These are phyloP conservation scores for Aplodontia rufa DNA, from an alignment of 2,113 vertebrate species.

Conservation along the genomic window DNA sequence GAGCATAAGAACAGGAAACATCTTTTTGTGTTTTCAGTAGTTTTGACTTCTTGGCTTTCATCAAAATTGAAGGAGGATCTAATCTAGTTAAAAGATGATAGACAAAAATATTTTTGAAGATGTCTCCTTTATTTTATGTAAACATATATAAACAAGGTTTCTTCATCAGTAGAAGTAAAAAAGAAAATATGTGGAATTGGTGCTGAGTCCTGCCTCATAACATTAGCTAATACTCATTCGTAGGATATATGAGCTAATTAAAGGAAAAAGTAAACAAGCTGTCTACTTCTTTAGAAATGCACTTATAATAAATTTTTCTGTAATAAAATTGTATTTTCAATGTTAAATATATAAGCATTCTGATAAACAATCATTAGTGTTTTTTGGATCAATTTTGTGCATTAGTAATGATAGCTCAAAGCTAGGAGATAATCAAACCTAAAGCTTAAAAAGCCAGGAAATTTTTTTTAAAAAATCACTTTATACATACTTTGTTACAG, in stretches of 20 bases:
- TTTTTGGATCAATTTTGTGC: background rate
- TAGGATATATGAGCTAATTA: background rate
- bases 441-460: background rate
- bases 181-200: background rate
- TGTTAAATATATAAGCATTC: conserved; percentile 39
- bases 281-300: conserved; percentile 10
- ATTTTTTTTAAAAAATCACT: background rate
- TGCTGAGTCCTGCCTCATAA: background rate
- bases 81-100: background rate
- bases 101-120: background rate
- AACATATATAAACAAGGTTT: background rate
- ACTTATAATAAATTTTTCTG: no score
- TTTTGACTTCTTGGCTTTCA: conserved; percentile 29
- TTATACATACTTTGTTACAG: conserved; percentile 7
- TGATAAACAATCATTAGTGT: conserved; percentile 49
- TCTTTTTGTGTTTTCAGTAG: background rate
- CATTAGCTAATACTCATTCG: background rate
- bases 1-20: background rate
- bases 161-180: background rate
- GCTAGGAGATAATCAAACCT: conserved; percentile 31
- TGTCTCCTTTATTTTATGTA: conserved; percentile 18
- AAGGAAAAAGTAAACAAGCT: background rate
- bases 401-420: background rate
- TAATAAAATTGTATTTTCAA: background rate
- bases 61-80: background rate